Conservation (phyloP, 2,888 invertebrate genomes). For the Tachina lurida region DNA sequence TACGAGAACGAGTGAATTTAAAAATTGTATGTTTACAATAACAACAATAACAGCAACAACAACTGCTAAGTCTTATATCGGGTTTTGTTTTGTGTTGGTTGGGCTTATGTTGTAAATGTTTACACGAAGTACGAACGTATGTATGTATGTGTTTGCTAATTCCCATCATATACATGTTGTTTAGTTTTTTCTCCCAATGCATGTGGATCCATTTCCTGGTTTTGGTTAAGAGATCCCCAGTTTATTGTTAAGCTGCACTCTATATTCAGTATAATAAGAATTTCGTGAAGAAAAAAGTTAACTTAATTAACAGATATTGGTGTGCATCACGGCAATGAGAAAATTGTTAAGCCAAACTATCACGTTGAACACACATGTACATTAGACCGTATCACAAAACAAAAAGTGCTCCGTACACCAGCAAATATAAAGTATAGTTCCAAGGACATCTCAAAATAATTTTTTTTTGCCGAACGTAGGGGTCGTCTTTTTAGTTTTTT, state of each 20-base stretch:
- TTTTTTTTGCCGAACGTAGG: too few relatives aligned
- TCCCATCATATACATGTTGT: background rate
- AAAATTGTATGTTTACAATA: background rate
- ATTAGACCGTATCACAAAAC: too few relatives aligned
- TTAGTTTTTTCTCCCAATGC: background rate
- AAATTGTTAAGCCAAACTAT: too few relatives aligned
- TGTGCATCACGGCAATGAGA: background rate
- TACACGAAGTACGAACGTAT: background rate
- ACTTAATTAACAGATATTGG: background rate
- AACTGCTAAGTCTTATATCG: background rate
- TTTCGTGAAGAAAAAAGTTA: background rate
- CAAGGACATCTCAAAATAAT: too few relatives aligned
- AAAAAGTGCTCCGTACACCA: too few relatives aligned
- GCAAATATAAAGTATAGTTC: too few relatives aligned
- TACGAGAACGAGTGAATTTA: background rate
- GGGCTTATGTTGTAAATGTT: too few relatives aligned
- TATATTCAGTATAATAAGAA: background rate
- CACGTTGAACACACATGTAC: too few relatives aligned
- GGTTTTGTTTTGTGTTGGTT: background rate
- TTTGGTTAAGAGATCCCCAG: background rate
- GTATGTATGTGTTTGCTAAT: background rate
- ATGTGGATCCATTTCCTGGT: background rate
- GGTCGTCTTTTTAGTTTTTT: too few relatives aligned
- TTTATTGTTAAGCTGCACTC: background rate
- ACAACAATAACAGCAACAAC: constrained; percentile 5